Evolutionary conservation across 2,113 vertebrate species (phyloP).

Genomic region (Tragulus kanchil): DNA sequence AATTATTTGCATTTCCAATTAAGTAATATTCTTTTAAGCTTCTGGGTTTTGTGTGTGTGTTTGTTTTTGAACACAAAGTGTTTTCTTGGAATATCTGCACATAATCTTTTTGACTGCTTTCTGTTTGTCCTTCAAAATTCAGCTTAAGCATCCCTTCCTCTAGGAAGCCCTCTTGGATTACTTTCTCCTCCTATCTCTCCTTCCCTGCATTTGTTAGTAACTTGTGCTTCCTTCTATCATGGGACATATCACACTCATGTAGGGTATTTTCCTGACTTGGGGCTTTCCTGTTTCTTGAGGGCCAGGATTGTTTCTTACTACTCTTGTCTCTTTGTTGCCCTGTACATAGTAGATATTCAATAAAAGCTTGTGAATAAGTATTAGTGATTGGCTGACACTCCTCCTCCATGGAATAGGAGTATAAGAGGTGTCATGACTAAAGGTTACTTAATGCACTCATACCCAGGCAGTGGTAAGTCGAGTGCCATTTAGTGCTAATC

Average conservation of each 20-base stretch:
- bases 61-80: background rate
- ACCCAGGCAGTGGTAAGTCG: background rate
- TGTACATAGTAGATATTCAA: background rate
- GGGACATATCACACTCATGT: too few relatives aligned
- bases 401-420: background rate
- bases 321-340: background rate
- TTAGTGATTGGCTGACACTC: background rate
- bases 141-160: background rate
- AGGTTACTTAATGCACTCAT: background rate
- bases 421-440: background rate
- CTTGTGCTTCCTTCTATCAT: fast-evolving
- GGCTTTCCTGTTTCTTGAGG: background rate
- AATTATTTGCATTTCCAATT: background rate
- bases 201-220: background rate
- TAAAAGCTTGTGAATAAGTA: background rate
- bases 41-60: background rate
- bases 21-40: background rate
- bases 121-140: background rate
- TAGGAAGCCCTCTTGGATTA: background rate
- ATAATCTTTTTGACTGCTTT: background rate
- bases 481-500: background rate
- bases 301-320: background rate
- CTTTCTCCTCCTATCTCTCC: background rate
- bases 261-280: background rate
- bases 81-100: too few relatives aligned